Conservation (phyloP, 2,888 invertebrate genomes). For the Pocota personata region DNA sequence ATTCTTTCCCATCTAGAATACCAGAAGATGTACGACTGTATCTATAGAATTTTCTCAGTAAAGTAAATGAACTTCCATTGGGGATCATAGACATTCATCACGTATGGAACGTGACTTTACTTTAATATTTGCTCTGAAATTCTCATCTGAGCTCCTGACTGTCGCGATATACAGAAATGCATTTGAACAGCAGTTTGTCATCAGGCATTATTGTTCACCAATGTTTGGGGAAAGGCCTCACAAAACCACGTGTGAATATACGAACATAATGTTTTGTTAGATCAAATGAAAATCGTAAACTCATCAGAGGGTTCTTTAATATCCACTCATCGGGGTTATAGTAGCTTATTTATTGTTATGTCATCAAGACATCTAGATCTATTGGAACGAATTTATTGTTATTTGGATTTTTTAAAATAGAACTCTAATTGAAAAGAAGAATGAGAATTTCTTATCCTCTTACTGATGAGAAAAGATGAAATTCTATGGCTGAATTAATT, state of each 20-base stretch:
- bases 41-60: slow-evolving; percentile 29
- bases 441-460: not conserved
- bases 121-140: slow-evolving; percentile 62
- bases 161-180: slow-evolving; percentile 19
- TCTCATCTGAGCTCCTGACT: slow-evolving; percentile 21
- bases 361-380: not conserved
- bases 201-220: slow-evolving; percentile 36
- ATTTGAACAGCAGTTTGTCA: slow-evolving; percentile 69
- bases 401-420: not conserved
- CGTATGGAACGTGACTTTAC: slow-evolving; percentile 66
- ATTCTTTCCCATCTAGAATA: not conserved
- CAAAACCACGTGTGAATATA: slow-evolving; percentile 37
- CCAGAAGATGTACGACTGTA: not conserved
- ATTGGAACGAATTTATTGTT: slow-evolving; percentile 6
- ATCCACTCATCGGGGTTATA: not conserved
- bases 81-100: slow-evolving; percentile 46
- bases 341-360: not conserved
- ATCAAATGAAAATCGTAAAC: slow-evolving; percentile 23
- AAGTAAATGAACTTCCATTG: slow-evolving; percentile 48
- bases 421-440: slow-evolving; percentile 2
- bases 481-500: too few relatives aligned
- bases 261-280: slow-evolving; percentile 14
- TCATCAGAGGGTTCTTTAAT: not conserved
- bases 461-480: too few relatives aligned
- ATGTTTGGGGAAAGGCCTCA: not conserved